phyloP scores from a whole-genome alignment of 2,888 invertebrate species.

The Morpho helenor region DNA sequence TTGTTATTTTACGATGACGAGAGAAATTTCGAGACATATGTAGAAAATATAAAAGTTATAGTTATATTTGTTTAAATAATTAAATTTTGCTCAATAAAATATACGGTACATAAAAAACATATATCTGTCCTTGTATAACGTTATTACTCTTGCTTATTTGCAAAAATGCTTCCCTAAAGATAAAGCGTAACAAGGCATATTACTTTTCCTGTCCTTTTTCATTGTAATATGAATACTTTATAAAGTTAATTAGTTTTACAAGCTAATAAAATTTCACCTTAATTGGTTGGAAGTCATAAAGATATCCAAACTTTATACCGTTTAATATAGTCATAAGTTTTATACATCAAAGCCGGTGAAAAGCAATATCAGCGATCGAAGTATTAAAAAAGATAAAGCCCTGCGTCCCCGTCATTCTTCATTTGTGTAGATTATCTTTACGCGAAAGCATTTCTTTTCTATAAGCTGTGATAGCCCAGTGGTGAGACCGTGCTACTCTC shows the following conservation, averaged over 20 bases:
- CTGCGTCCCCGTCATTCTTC: slow-evolving; percentile 29
- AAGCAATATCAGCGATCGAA: slow-evolving; percentile 28
- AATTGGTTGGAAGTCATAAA: slow-evolving; percentile 5
- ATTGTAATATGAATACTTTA: background rate
- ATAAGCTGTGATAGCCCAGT: too few relatives aligned
- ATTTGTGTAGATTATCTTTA: slow-evolving; percentile 30
- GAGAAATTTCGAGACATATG: too few relatives aligned
- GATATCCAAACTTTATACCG: slow-evolving; percentile 1
- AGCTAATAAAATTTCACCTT: slow-evolving; percentile 1
- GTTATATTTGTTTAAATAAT: too few relatives aligned
- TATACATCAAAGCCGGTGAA: slow-evolving; percentile 11
- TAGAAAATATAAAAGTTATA: too few relatives aligned
- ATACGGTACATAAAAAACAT: too few relatives aligned
- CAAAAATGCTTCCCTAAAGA: background rate
- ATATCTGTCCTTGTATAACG: too few relatives aligned
- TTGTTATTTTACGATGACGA: too few relatives aligned
- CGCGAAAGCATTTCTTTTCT: slow-evolving; percentile 23
- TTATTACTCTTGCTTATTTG: too few relatives aligned
- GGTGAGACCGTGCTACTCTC: too few relatives aligned
- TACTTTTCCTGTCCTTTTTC: background rate
- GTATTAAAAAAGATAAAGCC: slow-evolving; percentile 27
- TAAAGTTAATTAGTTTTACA: slow-evolving; percentile 5
- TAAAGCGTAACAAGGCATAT: background rate
- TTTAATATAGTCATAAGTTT: slow-evolving; percentile 15
- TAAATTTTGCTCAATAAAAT: too few relatives aligned